Evolutionary conservation across 2,888 invertebrate genomes (phyloP).

Genomic region (Ecliptopera silaceata): DNA sequence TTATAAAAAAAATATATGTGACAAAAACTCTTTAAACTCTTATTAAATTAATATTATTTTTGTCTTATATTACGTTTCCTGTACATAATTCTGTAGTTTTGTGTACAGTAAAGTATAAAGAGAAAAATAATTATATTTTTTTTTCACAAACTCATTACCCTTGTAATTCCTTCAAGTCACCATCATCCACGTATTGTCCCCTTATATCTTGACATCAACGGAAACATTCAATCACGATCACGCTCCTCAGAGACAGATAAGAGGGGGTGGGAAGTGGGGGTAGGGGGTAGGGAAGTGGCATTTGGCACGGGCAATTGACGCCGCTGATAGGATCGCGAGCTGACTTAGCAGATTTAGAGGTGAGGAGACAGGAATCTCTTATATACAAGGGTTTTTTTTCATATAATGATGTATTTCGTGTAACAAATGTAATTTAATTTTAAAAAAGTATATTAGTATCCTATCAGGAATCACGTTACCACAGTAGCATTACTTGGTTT

Average conservation of each 20-base stretch:
- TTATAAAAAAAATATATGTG: too few relatives aligned
- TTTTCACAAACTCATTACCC: constrained; percentile 12
- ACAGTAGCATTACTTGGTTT: too few relatives aligned
- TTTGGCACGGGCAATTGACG: constrained; percentile 84
- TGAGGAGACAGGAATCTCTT: background rate
- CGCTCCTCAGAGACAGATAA: constrained; percentile 66
- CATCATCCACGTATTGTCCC: constrained; percentile 52
- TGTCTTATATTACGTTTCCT: too few relatives aligned
- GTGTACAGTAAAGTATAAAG: background rate
- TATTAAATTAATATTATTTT: too few relatives aligned
- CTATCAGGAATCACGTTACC: too few relatives aligned
- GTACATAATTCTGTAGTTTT: too few relatives aligned
- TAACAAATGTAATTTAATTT: too few relatives aligned
- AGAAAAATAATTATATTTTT: constrained; percentile 18
- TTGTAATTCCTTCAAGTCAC: constrained; percentile 27
- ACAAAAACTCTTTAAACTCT: too few relatives aligned
- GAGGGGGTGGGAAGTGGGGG: constrained; percentile 42
- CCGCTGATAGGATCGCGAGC: constrained; percentile 81
- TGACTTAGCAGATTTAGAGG: constrained; percentile 72
- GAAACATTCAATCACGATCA: constrained; percentile 76
- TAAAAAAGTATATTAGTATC: too few relatives aligned
- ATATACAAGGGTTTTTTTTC: background rate
- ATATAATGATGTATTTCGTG: too few relatives aligned
- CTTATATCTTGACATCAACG: constrained; percentile 67
- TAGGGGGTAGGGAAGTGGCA: constrained; percentile 68